Percentiles rank a stretch among this genome's conserved stretches.
phyloP scores from a whole-genome alignment of 2,797 vertebrate species.

The Geotrypetes seraphini region DNA sequence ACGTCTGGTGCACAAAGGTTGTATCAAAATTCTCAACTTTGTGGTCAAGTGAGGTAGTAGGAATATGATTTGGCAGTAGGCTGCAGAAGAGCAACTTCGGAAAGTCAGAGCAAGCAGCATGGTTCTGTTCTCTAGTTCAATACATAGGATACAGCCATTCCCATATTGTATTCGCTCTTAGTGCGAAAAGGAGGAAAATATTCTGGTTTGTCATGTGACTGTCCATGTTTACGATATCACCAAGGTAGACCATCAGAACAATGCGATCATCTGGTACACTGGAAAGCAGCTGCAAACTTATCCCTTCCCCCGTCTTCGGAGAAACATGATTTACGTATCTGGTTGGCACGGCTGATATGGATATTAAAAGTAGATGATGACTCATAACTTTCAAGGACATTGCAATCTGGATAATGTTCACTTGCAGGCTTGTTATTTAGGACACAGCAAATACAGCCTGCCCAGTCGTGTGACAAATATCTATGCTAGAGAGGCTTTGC shows the following conservation, averaged over 20 bases:
- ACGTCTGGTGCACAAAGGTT: no score
- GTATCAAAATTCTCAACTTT: no score
- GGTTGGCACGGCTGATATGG: constrained; percentile 17
- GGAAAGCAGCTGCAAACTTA: constrained; percentile 25
- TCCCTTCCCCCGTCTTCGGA: constrained; percentile 11
- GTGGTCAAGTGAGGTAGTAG: no score
- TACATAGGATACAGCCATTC: no score
- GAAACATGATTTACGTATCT: constrained; percentile 16
- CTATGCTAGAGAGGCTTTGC: not conserved
- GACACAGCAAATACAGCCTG: constrained; percentile 4
- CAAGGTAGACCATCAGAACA: constrained; percentile 8
- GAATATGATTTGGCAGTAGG: no score
- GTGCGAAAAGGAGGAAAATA: not conserved
- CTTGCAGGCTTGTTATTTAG: not conserved
- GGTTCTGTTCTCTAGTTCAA: no score
- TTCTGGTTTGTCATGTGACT: not conserved
- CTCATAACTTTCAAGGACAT: constrained; percentile 30
- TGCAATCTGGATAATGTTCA: not conserved
- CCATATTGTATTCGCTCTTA: no score
- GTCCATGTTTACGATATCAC: constrained; percentile 13
- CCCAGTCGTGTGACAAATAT: constrained; percentile 10
- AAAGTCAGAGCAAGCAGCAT: no score
- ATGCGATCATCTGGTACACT: constrained; percentile 21
- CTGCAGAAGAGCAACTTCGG: no score
- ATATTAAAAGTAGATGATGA: constrained; percentile 34